phyloP scores from a whole-genome alignment of 2,113 vertebrate genomes.

The Thamnaconus septentrionalis region DNA sequence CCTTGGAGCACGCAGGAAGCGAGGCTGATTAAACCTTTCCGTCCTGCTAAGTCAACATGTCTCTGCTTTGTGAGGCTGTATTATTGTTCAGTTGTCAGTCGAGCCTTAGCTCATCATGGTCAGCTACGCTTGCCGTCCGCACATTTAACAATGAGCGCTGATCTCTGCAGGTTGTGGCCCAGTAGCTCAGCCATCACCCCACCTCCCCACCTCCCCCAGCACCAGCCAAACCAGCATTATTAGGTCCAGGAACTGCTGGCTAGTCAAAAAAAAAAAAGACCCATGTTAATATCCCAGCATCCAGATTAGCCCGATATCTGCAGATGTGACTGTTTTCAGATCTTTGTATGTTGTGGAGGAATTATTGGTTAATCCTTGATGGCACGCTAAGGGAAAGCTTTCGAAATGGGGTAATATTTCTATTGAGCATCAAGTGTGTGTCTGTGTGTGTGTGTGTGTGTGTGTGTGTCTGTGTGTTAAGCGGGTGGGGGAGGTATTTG shows the following conservation, averaged over 20 bases:
- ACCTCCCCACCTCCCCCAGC: constrained; percentile 16
- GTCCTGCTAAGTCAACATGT: constrained; percentile 71
- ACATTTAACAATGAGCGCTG: constrained; percentile 58
- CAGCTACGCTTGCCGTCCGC: constrained; percentile 35
- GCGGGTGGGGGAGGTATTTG: constrained; percentile 22
- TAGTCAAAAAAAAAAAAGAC: constrained; percentile 26
- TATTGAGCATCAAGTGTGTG: constrained; percentile 2
- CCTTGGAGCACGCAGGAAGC: constrained; percentile 68
- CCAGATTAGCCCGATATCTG: constrained; percentile 58
- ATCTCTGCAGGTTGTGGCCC: constrained; percentile 50
- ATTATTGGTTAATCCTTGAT: constrained; percentile 52
- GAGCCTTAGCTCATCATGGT: constrained; percentile 56
- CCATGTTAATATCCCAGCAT: constrained; percentile 34
- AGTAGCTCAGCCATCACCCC: constrained; percentile 25
- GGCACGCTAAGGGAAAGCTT: constrained; percentile 33
- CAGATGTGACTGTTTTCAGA: constrained; percentile 35
- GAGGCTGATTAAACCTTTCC: constrained; percentile 67
- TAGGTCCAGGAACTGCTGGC: constrained; percentile 56
- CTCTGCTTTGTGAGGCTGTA: constrained; percentile 49
- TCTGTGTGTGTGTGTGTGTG: neutral
- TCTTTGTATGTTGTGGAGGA: constrained; percentile 38
- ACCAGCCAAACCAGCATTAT: constrained; percentile 41
- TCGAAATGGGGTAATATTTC: constrained; percentile 27
- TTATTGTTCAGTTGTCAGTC: constrained; percentile 73
- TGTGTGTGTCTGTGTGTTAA: neutral